Evolutionary conservation across 2,888 invertebrate genomes (phyloP), one percentile per base, ranked within the genome.

Genomic region (Agrilus cyanescens): DNA sequence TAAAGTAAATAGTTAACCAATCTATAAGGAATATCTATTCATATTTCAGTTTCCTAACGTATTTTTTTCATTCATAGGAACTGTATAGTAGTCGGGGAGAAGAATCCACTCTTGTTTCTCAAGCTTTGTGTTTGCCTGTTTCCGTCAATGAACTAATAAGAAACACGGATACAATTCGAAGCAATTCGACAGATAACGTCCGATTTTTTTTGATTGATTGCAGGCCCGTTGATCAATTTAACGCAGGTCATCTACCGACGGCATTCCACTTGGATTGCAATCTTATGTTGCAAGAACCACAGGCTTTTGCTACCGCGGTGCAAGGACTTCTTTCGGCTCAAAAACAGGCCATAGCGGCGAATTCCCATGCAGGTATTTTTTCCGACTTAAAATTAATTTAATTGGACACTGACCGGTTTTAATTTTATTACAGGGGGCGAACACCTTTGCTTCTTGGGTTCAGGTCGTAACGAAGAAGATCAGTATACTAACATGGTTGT

Each of bases 401-500:
- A n/a, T 14, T 13, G 12, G 4, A 31, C 2, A 6, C 20, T 43
- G 16, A 33, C 13, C 32, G 38, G 10, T 38, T 20, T 41, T 43
- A 36, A 38, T 12, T 41, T 39, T 35, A 45, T 50, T 52, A 20
- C 42, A 63, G 64, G 88, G 53, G 82, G 93, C 50, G 82, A 90
- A 62, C 89, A 90, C 63, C 76, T 96, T 49, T 90, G 90, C 57
- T 89, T 90, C 63, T 78, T 97, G 61, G 96, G 96, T 33, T 91
- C 91, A 47, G 96, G 96, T 2, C 76, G 90, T 37, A 80, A 85
- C 53, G 93, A 94, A 59, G 90, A 93, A 68, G 95, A 96, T 65
- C 88, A 88, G 55, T 94, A 93, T 62, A 91, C 95, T 13, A 87
- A 95, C 62, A 98, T 98, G 97, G 95, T 96, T 16, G 89, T 98